Conservation (phyloP, 2,113 vertebrate genomes). For the Microtus pennsylvanicus region DNA sequence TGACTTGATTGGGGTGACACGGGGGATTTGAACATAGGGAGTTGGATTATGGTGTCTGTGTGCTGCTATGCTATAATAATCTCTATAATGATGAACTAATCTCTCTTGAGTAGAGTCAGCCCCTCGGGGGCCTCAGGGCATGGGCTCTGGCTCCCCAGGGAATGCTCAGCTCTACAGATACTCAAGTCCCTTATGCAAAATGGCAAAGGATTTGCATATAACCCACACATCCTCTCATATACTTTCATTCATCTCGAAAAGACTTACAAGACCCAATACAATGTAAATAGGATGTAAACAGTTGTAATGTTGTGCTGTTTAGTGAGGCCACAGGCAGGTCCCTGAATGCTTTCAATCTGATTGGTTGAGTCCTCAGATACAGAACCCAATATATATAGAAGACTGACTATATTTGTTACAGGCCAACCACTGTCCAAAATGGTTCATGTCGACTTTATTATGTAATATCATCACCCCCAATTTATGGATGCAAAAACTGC, state of each 20-base stretch:
- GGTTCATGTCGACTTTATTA: not conserved
- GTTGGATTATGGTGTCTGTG: constrained; percentile 41
- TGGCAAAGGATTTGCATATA: constrained; percentile 18
- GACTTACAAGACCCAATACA: not conserved
- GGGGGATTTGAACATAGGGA: constrained; percentile 43
- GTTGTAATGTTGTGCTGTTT: not conserved
- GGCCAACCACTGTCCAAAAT: not conserved
- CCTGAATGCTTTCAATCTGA: not conserved
- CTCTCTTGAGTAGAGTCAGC: constrained; percentile 20
- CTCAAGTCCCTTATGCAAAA: not conserved
- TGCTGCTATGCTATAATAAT: not conserved
- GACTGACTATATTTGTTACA: not conserved
- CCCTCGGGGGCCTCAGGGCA: not conserved
- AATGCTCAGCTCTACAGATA: not conserved
- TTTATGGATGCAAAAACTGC: constrained; percentile 15
- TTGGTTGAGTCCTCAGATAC: not conserved
- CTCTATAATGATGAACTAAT: constrained; percentile 49
- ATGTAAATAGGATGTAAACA: constrained; percentile 1
- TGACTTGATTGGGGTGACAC: constrained; percentile 36
- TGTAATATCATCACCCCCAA: not conserved
- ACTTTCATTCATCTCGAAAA: not conserved
- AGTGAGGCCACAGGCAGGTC: not conserved
- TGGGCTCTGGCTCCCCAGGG: not conserved
- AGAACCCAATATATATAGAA: not conserved
- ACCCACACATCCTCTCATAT: not conserved